A percentile compares a stretch with the other conserved stretches of the same genome.
These are phyloP conservation scores for Lerema accius DNA, from an alignment of 1,140 invertebrate genomes.

Conservation along the genomic window DNA sequence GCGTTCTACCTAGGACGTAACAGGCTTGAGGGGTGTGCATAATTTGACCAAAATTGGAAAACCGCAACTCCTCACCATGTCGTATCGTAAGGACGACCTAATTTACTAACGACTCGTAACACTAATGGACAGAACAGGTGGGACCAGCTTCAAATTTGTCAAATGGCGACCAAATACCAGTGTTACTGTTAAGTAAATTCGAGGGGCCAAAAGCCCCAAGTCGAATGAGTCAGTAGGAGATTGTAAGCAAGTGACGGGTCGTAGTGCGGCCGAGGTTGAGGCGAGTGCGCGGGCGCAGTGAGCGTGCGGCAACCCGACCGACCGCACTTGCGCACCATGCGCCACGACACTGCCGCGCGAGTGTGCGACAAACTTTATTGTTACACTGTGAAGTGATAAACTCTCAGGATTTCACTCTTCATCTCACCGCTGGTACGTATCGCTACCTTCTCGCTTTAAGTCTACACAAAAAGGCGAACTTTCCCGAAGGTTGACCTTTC, in stretches of 20 bases:
- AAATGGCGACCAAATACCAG: slow-evolving; percentile 1
- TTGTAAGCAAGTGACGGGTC: slow-evolving; percentile 48
- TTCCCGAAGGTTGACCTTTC: slow-evolving; percentile 43
- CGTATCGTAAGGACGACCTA: no score
- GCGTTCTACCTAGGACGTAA: no score
- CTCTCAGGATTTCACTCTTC: slow-evolving; percentile 53
- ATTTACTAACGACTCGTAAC: no score
- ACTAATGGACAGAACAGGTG: neutral
- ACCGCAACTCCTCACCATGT: no score
- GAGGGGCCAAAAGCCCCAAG: slow-evolving; percentile 31
- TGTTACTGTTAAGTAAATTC: slow-evolving; percentile 17
- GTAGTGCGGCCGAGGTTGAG: slow-evolving; percentile 33
- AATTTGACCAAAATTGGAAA: no score
- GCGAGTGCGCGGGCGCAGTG: slow-evolving; percentile 48
- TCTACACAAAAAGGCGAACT: slow-evolving; percentile 5
- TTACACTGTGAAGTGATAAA: slow-evolving; percentile 70
- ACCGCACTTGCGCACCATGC: slow-evolving; percentile 65
- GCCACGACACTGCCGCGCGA: slow-evolving; percentile 51
- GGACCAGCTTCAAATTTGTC: neutral
- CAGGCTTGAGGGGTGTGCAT: no score
- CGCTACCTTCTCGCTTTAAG: neutral
- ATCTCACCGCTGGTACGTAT: slow-evolving; percentile 33
- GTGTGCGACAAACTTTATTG: slow-evolving; percentile 55
- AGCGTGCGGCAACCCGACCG: slow-evolving; percentile 61
- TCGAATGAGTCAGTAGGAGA: slow-evolving; percentile 48